Percentiles rank a stretch among this genome's conserved stretches.
Evolutionary conservation across 2,888 invertebrate genomes (phyloP).

Genomic region (Drosophila peninsularis): DNA sequence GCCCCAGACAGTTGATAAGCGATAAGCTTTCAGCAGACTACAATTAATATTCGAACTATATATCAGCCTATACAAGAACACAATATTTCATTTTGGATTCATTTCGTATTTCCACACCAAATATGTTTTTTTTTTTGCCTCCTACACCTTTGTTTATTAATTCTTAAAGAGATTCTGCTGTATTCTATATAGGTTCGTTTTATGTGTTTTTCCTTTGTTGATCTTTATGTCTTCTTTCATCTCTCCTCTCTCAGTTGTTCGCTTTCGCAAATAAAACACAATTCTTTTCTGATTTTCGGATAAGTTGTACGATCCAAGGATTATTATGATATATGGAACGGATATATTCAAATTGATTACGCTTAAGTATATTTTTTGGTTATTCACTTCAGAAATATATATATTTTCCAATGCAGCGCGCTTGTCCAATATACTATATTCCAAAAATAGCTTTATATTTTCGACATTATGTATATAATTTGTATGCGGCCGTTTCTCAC

Average conservation of each 20-base stretch:
- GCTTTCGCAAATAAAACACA: conserved; percentile 27
- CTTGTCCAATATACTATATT: conserved; percentile 71
- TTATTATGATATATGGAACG: conserved; percentile 29
- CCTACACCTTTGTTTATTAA: conserved; percentile 32
- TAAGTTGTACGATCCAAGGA: conserved; percentile 20
- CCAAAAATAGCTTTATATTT: conserved; percentile 79
- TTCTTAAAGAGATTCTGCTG: conserved; percentile 13
- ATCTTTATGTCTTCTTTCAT: conserved; percentile 31
- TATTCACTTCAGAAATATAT: conserved; percentile 35
- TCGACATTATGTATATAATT: conserved; percentile 67
- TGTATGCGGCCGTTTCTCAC: conserved; percentile 52
- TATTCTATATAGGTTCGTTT: conserved; percentile 16
- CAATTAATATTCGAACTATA: not conserved
- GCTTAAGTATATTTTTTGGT: conserved; percentile 22
- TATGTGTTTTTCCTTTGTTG: conserved; percentile 42
- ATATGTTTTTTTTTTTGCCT: not conserved
- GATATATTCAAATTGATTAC: no score
- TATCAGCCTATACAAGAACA: not conserved
- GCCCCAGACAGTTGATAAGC: not conserved
- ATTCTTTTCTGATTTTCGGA: conserved; percentile 2
- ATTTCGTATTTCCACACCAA: conserved; percentile 18
- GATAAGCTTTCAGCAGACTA: conserved; percentile 7
- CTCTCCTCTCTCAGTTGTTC: conserved; percentile 29
- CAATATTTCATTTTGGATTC: conserved; percentile 16
- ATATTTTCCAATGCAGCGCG: conserved; percentile 64